Evolutionary conservation across 2,888 invertebrate species (phyloP), one percentile per base, ranked within the genome.

Genomic region (Patella caerulea): DNA sequence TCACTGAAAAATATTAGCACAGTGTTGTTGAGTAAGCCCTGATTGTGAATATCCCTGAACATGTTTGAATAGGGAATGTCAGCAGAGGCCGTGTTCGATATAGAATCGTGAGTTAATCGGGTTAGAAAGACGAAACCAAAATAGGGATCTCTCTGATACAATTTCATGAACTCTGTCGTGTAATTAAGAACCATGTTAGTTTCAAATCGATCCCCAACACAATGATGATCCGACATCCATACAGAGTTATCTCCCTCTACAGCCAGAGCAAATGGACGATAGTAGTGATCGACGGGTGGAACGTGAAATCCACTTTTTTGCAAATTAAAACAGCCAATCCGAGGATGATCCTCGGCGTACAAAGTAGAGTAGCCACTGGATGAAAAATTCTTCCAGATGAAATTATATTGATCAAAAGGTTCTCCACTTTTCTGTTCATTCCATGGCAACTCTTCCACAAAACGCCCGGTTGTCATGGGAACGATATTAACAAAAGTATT

Each of bases 401-500:
- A 95, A 0, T 95, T 94, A 87, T 97, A 97, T 17, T 94, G 92
- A 88, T 97, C 97, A 78, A 89, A 91, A n/a, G 84, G 82, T 7
- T 77, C 59, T 15, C 81, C 78, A n/a, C 73, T 70, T 54, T 93
- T 92, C 71, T 92, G 91, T 0, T 92, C 88, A 17, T 93, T 92
- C 85, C 84, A 85, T 2, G 83, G 83, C 34, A 87, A 74, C 52
- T 87, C 86, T 54, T 86, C 82, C 11, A 86, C 82, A 78, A 82
- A 87, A 65, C 79, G 84, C 0, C 97, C 97, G 0, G 95, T 94
- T 15, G 98, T 92, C 81, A 96, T 93, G 0, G 98, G 96, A 12
- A 96, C 94, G 78, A 98, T 91, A 91, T 98, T 98, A 0, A 97
- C 97, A 90, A 96, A 97, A 0, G 97, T 97, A 91, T 98, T 98